Evolutionary conservation across 2,888 invertebrate genomes (phyloP), one percentile per base, ranked within the genome.

Genomic region (Ophion ellenae): DNA sequence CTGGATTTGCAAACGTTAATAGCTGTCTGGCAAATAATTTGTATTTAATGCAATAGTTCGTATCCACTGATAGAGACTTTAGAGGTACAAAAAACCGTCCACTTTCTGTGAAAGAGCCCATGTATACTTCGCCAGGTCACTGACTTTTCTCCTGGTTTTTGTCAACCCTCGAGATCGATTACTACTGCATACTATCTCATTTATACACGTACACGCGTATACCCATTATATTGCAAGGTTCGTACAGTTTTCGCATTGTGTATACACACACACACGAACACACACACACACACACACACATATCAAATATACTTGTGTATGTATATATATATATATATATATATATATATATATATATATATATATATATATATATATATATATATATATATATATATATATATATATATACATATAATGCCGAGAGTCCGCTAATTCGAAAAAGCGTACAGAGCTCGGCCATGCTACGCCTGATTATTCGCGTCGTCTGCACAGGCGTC

Each of bases 391-490:
- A 63, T 64, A 57, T 69, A 20, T 63, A 28, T 71, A 14, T 66
- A 24, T 74, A 45, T 81, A 74, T 14, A 47, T 81, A 47, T 63
- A 69, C 61, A 45, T 28, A 61, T 61, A 80, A 59, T 32, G 17
- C 59, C 20, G 47, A 85, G 77, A 85, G 77, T 81, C 81, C 70
- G 86, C 79, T 83, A 84, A 86, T 87, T 83, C 70, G 81, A 85
- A 87, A 85, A 86, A 85, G 86, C 75, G 79, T 73, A 81, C 69
- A 61, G 28, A 59, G 45, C 78, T 36, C 82, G 81, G 84, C 71
- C 64, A 81, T 82, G 86, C 82, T 84, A 86, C 86, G 87, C 84
- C 80, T 87, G 84, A 87, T 87, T 87, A 87, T 86, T 82, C 74
- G 76, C 81, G 63, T 70, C 69, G 70, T 74, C 61, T 47, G 47